Evolutionary conservation across 2,797 vertebrate species (phyloP), one percentile per base, ranked within the genome.

Genomic region (Dicrostonyx torquatus): DNA sequence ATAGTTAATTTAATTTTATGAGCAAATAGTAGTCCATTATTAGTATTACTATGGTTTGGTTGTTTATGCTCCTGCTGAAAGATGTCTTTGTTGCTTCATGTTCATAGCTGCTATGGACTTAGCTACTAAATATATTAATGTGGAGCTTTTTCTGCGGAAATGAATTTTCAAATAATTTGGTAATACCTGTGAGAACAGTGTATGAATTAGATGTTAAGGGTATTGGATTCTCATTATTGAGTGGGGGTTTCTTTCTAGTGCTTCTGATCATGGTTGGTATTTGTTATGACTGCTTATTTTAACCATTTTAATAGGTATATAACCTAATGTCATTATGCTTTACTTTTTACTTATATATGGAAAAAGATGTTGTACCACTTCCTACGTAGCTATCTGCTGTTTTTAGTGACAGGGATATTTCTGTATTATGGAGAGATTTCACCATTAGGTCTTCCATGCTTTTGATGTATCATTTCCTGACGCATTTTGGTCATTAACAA

Each of bases 11-110:
- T 79, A 53, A 66, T 75, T 90, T 86, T 45, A 45, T 24, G 15
- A n/a, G 31, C 48, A 43, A 77, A 70, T 87, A 92, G 45, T 62
- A 70, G 26, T 60, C 7, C 62, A 43, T 78, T 92, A 37, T 82
- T 17, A 72, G 17, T 18, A 40, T 43, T 55, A 50, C 48, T 15
- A 29, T 4, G n/a, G 15, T 62, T 62, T 84, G 50, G 22, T 80
- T 80, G 37, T 60, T 15, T 29, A 58, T 80, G 58, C 20, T 75
- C 40, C 11, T 68, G 9, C 20, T 66, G 24, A 90, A 85, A 34
- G 31, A 26, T 40, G 62, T 12, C 15, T 78, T 55, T 34, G n/a
- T 26, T 95, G 37, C 22, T 64, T 64, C 73, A 4, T 85, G 26
- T 43, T 72, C 34, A 40, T 48, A 6, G 31, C 34, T 58, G 40